Base-by-base conservation (phyloP, 2,797 vertebrate species). In the Chaetodon trifasciatus region DNA sequence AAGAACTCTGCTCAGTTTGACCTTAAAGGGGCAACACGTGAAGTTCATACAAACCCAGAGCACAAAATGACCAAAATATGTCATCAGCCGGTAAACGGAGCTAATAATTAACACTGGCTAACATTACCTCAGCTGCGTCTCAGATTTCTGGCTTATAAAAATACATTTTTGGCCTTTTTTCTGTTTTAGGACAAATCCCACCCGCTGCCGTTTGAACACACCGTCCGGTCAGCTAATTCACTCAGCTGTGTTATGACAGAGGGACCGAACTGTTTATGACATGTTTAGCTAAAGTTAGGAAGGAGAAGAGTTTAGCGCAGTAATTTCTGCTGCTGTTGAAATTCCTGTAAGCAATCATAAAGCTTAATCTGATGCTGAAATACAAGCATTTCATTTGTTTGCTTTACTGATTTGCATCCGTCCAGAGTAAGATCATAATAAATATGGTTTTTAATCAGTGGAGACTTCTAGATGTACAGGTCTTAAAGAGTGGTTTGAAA, bases 171-270 rank as follows among this genome's bases (percentile, higher is more conserved):
- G 24, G n/a, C 28, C 8, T 63, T n/a, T 40, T 3, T 46, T 64
- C 12, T 60, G 32, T 53, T 53, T 19, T 28, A 5, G 32, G 47
- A 23, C 12, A 9, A 60, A 19, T 24, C 9, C 49, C 1, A 0
- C 9, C 24, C 21, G 40, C 50, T 8, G 13, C 39, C 13, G 4
- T 39, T 47, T 46, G 4, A 49, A 42, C 23, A 21, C n/a, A 0
- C 15, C 8, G 52, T 8, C 37, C 52, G 52, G 23, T 53, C 13
- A 5, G 52, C 42, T 49, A 13, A 0, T 5, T 40, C 5, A 39
- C 35, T 72, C 69, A 50, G 62, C 8, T 49, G 49, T 68, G 80
- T 82, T 68, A 63, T 77, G 74, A 50, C 68, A 32, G 12, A 50
- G 9, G 6, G 35, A 50, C 37, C 44, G 16, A 15, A 55, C 13